Conservation (phyloP, 1,140 invertebrate species). For the Zophobas morio region DNA sequence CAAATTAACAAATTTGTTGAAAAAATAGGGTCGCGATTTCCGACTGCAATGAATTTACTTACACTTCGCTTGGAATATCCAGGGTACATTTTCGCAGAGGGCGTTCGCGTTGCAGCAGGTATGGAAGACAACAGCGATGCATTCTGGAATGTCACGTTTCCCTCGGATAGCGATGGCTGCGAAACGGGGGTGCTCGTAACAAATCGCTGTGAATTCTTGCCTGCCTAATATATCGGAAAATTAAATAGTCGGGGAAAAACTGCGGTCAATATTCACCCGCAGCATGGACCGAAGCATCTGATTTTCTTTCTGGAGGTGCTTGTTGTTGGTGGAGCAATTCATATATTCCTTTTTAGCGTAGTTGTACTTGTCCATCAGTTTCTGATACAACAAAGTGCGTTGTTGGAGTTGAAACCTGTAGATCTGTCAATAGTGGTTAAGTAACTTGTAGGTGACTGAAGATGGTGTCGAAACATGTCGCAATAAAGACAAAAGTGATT, state of each 20-base stretch:
- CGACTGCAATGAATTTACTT: background rate
- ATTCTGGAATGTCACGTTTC: constrained; percentile 14
- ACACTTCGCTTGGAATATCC: constrained; percentile 29
- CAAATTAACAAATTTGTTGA: too few species aligned
- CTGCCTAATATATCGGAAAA: constrained; percentile 5
- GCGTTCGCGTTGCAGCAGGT: background rate
- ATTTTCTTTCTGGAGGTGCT: constrained; percentile 55
- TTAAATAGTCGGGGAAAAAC: background rate
- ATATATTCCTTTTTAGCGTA: constrained; percentile 57
- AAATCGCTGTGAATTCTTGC: constrained; percentile 19
- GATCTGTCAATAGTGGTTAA: constrained; percentile 48
- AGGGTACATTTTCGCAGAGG: constrained; percentile 19
- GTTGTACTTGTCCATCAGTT: constrained; percentile 55
- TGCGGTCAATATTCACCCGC: constrained; percentile 47
- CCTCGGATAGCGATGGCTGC: background rate
- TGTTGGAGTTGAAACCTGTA: constrained; percentile 59
- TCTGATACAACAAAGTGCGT: constrained; percentile 46
- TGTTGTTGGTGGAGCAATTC: constrained; percentile 47
- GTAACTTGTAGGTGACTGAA: background rate
- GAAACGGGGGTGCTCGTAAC: constrained; percentile 23
- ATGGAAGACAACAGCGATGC: constrained; percentile 15
- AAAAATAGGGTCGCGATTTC: too few species aligned
- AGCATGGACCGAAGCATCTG: constrained; percentile 54
- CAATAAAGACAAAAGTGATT: too few species aligned
- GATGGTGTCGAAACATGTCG: too few species aligned